These are phyloP conservation scores for Coenonympha arcania DNA, from an alignment of 2,888 invertebrate species.

Conservation along the genomic window DNA sequence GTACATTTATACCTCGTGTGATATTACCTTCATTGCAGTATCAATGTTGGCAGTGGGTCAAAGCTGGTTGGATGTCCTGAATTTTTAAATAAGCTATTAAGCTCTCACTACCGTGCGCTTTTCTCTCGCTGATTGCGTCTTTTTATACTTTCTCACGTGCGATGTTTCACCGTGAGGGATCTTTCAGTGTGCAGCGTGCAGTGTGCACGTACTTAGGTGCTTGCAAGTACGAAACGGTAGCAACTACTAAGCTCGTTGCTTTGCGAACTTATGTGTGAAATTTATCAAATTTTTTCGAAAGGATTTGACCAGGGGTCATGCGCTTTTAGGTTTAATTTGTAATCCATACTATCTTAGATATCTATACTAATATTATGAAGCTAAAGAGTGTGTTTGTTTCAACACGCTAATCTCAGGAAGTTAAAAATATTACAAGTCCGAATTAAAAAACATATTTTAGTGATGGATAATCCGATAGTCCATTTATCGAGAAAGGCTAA, in stretches of 20 bases:
- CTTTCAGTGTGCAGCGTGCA: slow-evolving; percentile 38
- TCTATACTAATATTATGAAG: too few species aligned
- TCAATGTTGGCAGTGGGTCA: slow-evolving; percentile 48
- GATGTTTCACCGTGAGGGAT: slow-evolving; percentile 48
- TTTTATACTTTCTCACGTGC: slow-evolving; percentile 55
- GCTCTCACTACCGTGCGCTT: slow-evolving; percentile 47
- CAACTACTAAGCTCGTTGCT: background rate
- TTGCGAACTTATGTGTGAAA: background rate
- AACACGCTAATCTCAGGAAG: too few species aligned
- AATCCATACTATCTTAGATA: too few species aligned
- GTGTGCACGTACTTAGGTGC: background rate
- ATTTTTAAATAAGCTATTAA: slow-evolving; percentile 69
- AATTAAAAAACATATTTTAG: too few species aligned
- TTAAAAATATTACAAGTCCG: too few species aligned
- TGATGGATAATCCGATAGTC: too few species aligned
- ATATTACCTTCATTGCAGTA: slow-evolving; percentile 1
- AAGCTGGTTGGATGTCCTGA: slow-evolving; percentile 52
- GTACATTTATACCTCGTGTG: background rate
- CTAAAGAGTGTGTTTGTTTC: too few species aligned
- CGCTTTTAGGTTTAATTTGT: too few species aligned
- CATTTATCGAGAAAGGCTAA: too few species aligned
- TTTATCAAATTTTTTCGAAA: background rate
- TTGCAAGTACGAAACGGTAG: background rate
- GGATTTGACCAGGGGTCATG: too few species aligned
- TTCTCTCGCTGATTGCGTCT: slow-evolving; percentile 68